Percentiles rank a stretch among this genome's conserved stretches.
Conservation (phyloP, 2,888 invertebrate species). For the Polia nebulosa region DNA sequence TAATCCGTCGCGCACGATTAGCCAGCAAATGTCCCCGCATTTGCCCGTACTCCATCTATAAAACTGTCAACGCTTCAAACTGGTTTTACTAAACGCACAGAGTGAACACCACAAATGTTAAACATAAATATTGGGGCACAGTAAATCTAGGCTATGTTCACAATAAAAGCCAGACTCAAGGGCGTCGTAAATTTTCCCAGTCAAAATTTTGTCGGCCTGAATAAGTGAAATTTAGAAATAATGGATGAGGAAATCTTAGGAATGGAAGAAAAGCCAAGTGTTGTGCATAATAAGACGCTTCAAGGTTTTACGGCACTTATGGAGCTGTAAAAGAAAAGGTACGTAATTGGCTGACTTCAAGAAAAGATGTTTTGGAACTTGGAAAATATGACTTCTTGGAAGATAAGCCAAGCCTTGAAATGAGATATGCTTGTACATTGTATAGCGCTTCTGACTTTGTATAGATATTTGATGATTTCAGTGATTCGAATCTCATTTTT, state of each 20-base stretch:
- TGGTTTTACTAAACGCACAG: slow-evolving; percentile 40
- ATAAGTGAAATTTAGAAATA: slow-evolving; percentile 54
- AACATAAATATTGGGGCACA: slow-evolving; percentile 47
- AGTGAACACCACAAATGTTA: slow-evolving; percentile 48
- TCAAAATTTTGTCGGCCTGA: slow-evolving; percentile 36
- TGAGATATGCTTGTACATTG: background rate
- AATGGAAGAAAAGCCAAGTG: slow-evolving; percentile 14
- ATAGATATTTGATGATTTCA: background rate
- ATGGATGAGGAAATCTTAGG: slow-evolving; percentile 29
- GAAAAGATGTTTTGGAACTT: background rate
- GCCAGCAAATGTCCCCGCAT: slow-evolving; percentile 34
- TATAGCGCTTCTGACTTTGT: background rate
- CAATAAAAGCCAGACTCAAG: slow-evolving; percentile 47
- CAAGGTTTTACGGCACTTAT: slow-evolving; percentile 20
- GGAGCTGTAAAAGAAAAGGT: slow-evolving; percentile 29
- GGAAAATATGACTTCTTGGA: background rate
- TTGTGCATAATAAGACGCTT: slow-evolving; percentile 29
- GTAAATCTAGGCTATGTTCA: slow-evolving; percentile 54
- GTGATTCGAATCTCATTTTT: background rate
- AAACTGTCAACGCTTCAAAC: slow-evolving; percentile 54
- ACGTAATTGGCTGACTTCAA: slow-evolving; percentile 19
- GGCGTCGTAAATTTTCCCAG: slow-evolving; percentile 45
- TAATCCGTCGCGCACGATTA: slow-evolving; percentile 49
- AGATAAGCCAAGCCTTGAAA: background rate
- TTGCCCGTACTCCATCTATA: slow-evolving; percentile 32